Evolutionary conservation across 2,888 invertebrate genomes (phyloP), one percentile per base, ranked within the genome.

Genomic region (Pandemis heparana): DNA sequence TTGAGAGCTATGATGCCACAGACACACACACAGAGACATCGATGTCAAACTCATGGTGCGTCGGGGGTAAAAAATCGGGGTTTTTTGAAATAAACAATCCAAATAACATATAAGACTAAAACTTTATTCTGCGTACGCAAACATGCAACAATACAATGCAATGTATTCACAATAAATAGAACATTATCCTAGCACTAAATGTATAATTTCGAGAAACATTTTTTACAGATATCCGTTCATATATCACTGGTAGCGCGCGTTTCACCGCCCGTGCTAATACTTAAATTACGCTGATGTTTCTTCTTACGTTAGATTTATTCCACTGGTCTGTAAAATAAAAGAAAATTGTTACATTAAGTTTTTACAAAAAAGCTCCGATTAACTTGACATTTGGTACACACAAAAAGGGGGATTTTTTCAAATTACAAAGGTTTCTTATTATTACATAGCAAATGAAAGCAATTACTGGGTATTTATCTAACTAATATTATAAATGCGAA

Each of bases 131-230:
- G 84, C 83, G 84, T 84, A 82, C 86, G 81, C 87, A 87, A 80
- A 86, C 85, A 85, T 84, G 82, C 82, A 86, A 87, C 82, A 81
- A 82, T 84, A 83, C 82, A 81, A 74, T 79, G 79, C 86, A 85
- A 85, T 85, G 85, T 87, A 83, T 81, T 82, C 83, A 83, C 85
- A 89, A 91, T 91, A 91, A 88, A 88, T 90, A 91, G 78, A 78
- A 79, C 75, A 70, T 77, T 77, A 81, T 83, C 86, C 89, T 91
- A 92, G 80, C 75, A 82, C 89, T 91, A 92, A 75, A 82, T 82
- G 81, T 86, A 85, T 79, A 86, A 85, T 86, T 86, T 85, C 83
- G 89, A 90, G 90, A 89, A 87, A 87, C 85, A 85, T 87, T 87
- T 87, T 81, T 80, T 77, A 80, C 79, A 81, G 79, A 81, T 76